A percentile compares a stretch with the other conserved stretches of the same genome.
These are phyloP conservation scores for Lipophrys pholis DNA, from an alignment of 2,113 vertebrate species.

Conservation along the genomic window DNA sequence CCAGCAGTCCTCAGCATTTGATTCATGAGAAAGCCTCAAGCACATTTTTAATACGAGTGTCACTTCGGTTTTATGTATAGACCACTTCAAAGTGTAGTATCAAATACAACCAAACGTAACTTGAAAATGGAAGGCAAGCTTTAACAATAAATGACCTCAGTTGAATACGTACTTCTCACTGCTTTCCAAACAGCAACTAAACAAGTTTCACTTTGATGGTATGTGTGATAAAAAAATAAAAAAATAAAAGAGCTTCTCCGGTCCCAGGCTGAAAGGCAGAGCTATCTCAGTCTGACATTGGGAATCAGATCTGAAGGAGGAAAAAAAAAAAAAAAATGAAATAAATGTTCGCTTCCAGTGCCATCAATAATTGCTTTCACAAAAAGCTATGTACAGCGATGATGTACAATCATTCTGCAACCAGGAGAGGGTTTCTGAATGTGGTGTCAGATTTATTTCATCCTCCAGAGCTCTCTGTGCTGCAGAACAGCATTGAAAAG, in stretches of 20 bases:
- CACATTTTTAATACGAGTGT: neutral
- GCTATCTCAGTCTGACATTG: conserved; percentile 8
- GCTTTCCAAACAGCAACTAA: conserved; percentile 16
- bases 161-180: neutral
- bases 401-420: neutral
- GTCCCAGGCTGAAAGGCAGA: conserved; percentile 19
- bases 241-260: neutral
- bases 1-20: neutral
- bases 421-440: neutral
- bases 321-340: conserved; percentile 7
- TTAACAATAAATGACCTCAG: neutral
- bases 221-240: neutral
- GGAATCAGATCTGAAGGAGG: conserved; percentile 3
- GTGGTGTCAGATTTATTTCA: conserved; percentile 1
- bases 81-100: neutral
- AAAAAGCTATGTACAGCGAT: conserved; percentile 10
- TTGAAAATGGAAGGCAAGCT: conserved; percentile 1
- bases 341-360: neutral
- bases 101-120: neutral
- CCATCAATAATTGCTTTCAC: conserved; percentile 15
- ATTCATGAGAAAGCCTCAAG: conserved; percentile 11
- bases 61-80: neutral
- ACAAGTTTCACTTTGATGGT: neutral
- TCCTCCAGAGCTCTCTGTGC: neutral
- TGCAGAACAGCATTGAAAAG: conserved; percentile 1